phyloP scores from a whole-genome alignment of 2,797 vertebrate genomes.

The Cyprinella venusta region DNA sequence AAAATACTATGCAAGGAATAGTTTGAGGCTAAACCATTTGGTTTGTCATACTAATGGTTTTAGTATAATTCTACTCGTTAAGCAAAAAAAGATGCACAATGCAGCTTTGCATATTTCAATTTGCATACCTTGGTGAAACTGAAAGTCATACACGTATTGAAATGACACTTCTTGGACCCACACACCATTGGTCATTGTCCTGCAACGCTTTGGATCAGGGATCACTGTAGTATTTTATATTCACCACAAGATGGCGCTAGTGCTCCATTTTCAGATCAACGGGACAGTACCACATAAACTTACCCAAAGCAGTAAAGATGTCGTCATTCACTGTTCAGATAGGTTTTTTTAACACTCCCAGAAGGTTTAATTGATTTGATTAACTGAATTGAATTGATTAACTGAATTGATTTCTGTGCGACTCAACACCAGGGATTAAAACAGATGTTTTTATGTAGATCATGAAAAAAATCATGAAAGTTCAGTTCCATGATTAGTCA shows the following conservation, averaged over 20 bases:
- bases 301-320: background rate
- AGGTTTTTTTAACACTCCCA: background rate
- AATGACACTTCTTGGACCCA: background rate
- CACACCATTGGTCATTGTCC: no score
- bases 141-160: background rate
- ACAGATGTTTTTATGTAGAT: background rate
- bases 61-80: background rate
- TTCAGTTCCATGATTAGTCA: background rate
- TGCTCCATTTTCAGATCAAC: background rate
- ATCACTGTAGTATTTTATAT: background rate
- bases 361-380: no score
- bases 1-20: background rate
- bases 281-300: no score
- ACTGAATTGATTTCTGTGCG: background rate
- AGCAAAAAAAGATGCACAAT: background rate
- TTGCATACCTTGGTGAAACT: background rate
- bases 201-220: background rate
- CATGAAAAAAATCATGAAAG: background rate
- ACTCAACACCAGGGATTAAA: background rate
- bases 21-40: background rate
- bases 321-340: background rate
- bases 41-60: background rate
- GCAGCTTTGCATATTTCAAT: background rate
- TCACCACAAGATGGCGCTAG: conserved; percentile 41
- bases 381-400: no score